Base-by-base conservation (phyloP, 2,888 invertebrate genomes). In the Steinernema hermaphroditum region DNA sequence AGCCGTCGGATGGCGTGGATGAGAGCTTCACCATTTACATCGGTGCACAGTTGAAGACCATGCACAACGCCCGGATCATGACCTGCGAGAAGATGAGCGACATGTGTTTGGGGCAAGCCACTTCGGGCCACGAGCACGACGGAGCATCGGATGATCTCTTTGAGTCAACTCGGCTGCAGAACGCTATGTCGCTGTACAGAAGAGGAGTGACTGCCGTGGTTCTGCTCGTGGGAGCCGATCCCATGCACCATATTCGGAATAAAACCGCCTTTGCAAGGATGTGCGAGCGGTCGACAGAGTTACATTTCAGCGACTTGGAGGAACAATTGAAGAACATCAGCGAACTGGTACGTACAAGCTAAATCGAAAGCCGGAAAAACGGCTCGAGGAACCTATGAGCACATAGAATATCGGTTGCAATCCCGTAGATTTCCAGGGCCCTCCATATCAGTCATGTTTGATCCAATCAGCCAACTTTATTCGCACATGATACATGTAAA, bases 21-120 rank as follows among this genome's bases (percentile, higher is more conserved):
- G 84, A 84, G 70, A 82, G 83, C 68, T 85, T 83, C 71, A 83
- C 84, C 37, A 81, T 85, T 71, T 83, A 83, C 72, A 77, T 84
- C 16, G 83, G 84, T 69, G 94, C 96, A 2, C 98, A 98, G 89
- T 91, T 97, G 87, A 98, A 98, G 88, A 96, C 96, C 86, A 97
- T 95, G 90, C 96, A 98, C 88, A 98, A 98, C 88, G 92, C 97
- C 76, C 90, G 97, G 72, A 92, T 98, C 76, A 89, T 96, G 37
- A 92, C 94, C 74, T 92, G 92, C 24, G 92, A 93, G 88, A 91
- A 71, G 16, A 34, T 82, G 12, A 68, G 43, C n/a, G 75, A 79
- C 19, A 32, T 75, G 4, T 74, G 75, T 27, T 62, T 70, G 14
- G 29, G 70, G 9, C 44, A 44, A 8, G 34, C 49, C 1, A 29